phyloP scores from a whole-genome alignment of 2,113 vertebrate genomes.

The Pristiophorus japonicus region DNA sequence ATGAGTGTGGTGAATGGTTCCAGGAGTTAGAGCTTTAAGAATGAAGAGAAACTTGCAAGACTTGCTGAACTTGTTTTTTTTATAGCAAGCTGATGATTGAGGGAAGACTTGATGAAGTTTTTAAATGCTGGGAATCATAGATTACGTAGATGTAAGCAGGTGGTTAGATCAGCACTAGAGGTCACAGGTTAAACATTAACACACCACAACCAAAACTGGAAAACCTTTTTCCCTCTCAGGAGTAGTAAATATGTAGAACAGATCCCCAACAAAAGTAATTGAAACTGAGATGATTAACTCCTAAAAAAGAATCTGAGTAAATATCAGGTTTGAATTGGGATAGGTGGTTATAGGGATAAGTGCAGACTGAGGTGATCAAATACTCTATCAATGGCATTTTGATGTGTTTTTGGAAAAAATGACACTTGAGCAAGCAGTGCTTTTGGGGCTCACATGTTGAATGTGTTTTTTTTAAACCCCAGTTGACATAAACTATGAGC shows the following conservation, averaged over 20 bases:
- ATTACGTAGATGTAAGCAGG: background rate
- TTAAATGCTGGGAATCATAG: background rate
- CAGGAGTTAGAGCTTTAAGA: background rate
- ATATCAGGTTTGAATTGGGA: background rate
- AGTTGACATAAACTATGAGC: too few species aligned
- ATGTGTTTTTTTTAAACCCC: too few species aligned
- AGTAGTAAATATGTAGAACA: background rate
- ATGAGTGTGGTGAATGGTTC: background rate
- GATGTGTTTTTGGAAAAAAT: too few species aligned
- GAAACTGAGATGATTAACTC: background rate
- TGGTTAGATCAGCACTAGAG: background rate
- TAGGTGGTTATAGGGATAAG: background rate
- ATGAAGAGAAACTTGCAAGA: background rate
- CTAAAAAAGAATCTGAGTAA: background rate
- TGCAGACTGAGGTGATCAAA: too few species aligned
- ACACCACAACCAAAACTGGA: background rate
- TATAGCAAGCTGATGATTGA: background rate
- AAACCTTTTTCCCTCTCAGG: background rate
- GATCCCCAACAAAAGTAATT: background rate
- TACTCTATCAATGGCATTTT: too few species aligned
- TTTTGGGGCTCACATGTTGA: too few species aligned
- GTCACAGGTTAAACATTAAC: too few species aligned
- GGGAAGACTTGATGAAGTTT: background rate
- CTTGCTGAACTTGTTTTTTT: background rate
- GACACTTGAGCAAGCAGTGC: too few species aligned